phyloP scores from a whole-genome alignment of 1,140 invertebrate genomes.

The Papilio polyxenes region DNA sequence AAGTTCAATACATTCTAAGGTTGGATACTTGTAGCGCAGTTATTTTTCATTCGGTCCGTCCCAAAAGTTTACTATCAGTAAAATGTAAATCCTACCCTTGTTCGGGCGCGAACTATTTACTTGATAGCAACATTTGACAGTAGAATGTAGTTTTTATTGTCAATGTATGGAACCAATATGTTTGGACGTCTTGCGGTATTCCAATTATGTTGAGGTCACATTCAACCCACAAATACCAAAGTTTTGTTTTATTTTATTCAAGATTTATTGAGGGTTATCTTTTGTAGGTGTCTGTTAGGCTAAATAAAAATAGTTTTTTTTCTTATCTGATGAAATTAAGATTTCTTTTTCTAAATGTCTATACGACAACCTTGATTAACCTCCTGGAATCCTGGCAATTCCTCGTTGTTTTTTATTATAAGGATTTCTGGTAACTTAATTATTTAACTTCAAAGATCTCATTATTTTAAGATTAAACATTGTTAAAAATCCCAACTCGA shows the following conservation, averaged over 20 bases:
- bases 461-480: neutral
- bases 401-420: neutral
- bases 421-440: neutral
- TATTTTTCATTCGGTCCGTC: slow-evolving; percentile 6
- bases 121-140: slow-evolving; percentile 17
- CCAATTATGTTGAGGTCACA: slow-evolving; percentile 7
- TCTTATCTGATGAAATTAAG: neutral
- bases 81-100: slow-evolving; percentile 28
- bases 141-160: slow-evolving; percentile 32
- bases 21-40: neutral
- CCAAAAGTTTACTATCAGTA: slow-evolving; percentile 13
- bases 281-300: neutral
- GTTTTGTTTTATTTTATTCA: slow-evolving; percentile 28
- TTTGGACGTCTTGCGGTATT: slow-evolving; percentile 33
- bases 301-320: neutral
- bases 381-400: neutral
- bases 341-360: neutral
- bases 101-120: slow-evolving; percentile 25
- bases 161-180: slow-evolving; percentile 22
- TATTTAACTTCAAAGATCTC: neutral
- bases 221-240: slow-evolving; percentile 4
- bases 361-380: no score
- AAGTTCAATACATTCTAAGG: neutral
- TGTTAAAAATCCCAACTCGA: slow-evolving; percentile 8
- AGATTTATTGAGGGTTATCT: neutral